A percentile compares a stretch with the other conserved stretches of the same genome.
phyloP scores from a whole-genome alignment of 2,797 vertebrate species.

The Emydoidea blandingii region DNA sequence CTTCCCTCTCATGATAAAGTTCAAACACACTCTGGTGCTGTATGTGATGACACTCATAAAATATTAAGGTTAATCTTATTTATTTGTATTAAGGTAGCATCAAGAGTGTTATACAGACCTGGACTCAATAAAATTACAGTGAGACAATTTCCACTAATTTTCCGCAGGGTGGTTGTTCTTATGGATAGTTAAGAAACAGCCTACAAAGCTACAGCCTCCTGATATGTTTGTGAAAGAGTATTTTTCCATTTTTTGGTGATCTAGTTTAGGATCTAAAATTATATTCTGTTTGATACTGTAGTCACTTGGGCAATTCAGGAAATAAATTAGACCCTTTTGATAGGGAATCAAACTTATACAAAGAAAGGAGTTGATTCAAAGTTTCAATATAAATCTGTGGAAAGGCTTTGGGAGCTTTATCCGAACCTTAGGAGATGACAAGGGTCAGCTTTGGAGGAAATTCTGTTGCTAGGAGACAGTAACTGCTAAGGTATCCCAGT shows the following conservation, averaged over 20 bases:
- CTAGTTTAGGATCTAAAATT: neutral
- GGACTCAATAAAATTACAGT: neutral
- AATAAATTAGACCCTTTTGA: slow-evolving; percentile 3
- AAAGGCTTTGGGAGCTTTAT: neutral
- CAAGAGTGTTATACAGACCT: neutral
- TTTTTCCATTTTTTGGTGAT: accelerated
- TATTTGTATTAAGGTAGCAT: neutral
- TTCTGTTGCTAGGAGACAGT: slow-evolving; percentile 50
- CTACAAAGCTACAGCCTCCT: accelerated
- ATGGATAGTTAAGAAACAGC: neutral
- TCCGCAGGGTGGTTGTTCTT: neutral
- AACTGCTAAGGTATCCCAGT: neutral
- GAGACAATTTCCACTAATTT: neutral
- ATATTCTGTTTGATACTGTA: neutral
- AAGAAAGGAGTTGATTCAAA: neutral
- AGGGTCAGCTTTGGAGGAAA: slow-evolving; percentile 45
- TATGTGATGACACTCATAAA: neutral
- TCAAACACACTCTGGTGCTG: neutral
- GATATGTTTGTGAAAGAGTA: neutral
- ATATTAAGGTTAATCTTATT: neutral
- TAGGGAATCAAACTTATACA: neutral
- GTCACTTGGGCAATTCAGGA: neutral
- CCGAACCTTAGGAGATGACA: neutral
- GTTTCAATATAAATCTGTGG: neutral
- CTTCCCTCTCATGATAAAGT: neutral